Base-by-base conservation (phyloP, 1,140 invertebrate genomes). In the Drosophila mayri region DNA sequence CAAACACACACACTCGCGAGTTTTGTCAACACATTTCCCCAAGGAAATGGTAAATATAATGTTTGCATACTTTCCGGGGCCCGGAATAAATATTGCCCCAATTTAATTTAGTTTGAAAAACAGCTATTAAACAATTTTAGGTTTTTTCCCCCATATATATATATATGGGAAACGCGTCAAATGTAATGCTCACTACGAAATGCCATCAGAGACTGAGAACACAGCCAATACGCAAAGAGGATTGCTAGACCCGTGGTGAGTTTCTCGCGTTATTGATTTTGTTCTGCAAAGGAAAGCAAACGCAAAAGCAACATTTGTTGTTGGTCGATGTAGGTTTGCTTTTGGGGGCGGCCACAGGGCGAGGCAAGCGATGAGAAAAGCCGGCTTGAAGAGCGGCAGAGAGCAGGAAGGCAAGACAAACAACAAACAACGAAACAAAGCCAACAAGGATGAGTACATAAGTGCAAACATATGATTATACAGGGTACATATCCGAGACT, bases 221-320 rank as follows among this genome's bases (percentile, higher is more conserved):
- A 64, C 38, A 37, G 25, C 20, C 38, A 76, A 76, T 30, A 40
- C 63, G 28, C 63, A 37, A 52, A 47, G 74, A 77, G 74, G 28
- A 57, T 20, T 50, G 55, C 46, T 25, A 55, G 38, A 44, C 22
- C 40, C 40, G 75, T 87, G 84, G 84, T 86, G 84, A 55, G 60
- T 83, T 86, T 67, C 71, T 54, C 67, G 52, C 52, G 52, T 78
- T 87, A 87, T 87, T 72, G 84, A 87, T 87, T 87, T 84, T 87
- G 76, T 68, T 50, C 38, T 65, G 59, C 79, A 82, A 79, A 75
- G 49, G 41, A 76, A 76, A 63, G 54, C 62, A 67, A 76, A 79
- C 57, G 70, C 46, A 79, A 58, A 62, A 49, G 25, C 46, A 79
- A 65, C 64, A 52, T 76, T 79, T 79, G 50, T 58, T 76, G 76